Base-by-base conservation (phyloP, 2,888 invertebrate genomes). In the Laothoe populi region DNA sequence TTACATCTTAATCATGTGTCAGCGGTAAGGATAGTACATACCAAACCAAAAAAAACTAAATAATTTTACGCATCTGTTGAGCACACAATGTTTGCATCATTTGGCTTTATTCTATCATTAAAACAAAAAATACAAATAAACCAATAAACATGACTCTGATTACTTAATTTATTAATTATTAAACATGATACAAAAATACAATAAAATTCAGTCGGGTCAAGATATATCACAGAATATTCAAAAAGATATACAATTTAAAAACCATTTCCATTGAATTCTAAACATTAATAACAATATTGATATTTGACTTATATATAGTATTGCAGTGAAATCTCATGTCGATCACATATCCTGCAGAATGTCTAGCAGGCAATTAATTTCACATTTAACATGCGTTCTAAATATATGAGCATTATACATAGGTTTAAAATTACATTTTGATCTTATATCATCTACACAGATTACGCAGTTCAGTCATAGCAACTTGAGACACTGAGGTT, bases 161-260 rank as follows among this genome's bases (percentile, higher is more conserved):
- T 19, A 26, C 26, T 61, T 57, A 57, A 61, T 44, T 57, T 57
- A 64, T 61, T 61, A 63, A 49, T 60, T 58, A 48, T 62, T 63
- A 64, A 64, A 57, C 38, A 75, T 66, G 72, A 73, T 77, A 82
- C 70, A 86, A 85, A 87, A 86, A 86, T 84, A 86, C 72, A 81
- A 68, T 74, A 76, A 76, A 71, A 71, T 77, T 74, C 84, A 87
- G 83, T 88, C 88, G 73, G 83, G 72, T 83, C 77, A 77, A 77
- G 70, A 71, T 79, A 79, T 90, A 91, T 90, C 90, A 91, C 90
- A 91, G 90, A 79, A 79, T 82, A 73, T 66, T 64, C 69, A 31
- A 58, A 63, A 65, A 62, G 60, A 60, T 60, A 60, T 63, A 68
- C 16, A 38, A 5, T 19, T 53, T 42, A 0, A 65, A 69, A 70